Base-by-base conservation (phyloP, 2,888 invertebrate species). In the Trachelus troglodyta region DNA sequence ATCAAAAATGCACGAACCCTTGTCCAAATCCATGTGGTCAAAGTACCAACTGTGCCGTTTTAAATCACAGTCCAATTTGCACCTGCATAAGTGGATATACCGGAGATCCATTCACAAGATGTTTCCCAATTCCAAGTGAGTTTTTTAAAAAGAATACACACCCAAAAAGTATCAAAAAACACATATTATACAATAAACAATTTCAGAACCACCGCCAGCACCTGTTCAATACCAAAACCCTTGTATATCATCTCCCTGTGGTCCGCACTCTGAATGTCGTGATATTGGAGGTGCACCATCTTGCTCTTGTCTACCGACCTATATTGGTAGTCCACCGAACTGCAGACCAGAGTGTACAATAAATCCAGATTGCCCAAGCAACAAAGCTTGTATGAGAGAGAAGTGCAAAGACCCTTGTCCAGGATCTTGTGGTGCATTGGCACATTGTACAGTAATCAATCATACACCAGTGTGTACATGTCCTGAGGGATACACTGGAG, bases 351-450 rank as follows among this genome's bases (percentile, higher is more conserved):
- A 95, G 88, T 95, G 95, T 88, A 93, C 93, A 15, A 94, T 96
- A 37, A 96, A 95, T 88, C 93, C 95, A 0, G 97, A 97, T 85
- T 97, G 97, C 89, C 91, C 95, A 11, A 95, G 95, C 86, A 94
- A 95, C 87, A 92, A 94, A 85, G 96, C 97, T 69, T 97, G 97
- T 87, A 95, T 97, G 74, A 94, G 94, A 83, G 94, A 95, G 87
- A 95, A 94, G 89, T 97, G 97, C 89, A 92, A 92, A 82, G 96
- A 97, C 90, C 96, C 96, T n/a, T 97, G 97, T 85, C 95, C 95
- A 12, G 96, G 96, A 15, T 95, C 95, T 11, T 97, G 96, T 86
- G 95, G 96, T 74, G 86, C 94, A 79, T 93, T 94, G 85, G 93
- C 96, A 78, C 92, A 93, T 83, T 94, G 95, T 87, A 90, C 90